Evolutionary conservation across 1,140 invertebrate species (phyloP).

Genomic region (Drosophila persimilis): DNA sequence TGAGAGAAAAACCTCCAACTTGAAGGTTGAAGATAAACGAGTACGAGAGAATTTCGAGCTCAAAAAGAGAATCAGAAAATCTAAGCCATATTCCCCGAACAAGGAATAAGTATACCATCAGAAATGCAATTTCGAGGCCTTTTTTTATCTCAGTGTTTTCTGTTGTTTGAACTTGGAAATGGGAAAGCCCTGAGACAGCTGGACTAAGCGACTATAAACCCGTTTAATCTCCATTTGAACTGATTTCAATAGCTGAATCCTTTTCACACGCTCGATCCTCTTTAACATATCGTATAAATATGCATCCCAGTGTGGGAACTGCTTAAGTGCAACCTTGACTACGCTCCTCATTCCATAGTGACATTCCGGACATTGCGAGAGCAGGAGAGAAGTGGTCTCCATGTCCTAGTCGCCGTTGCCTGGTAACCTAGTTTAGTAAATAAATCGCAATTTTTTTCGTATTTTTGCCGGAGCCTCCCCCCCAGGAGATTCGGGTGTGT

Average conservation of each 20-base stretch:
- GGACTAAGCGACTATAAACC: not conserved
- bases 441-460: conserved; percentile 65
- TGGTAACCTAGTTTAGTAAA: conserved; percentile 82
- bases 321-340: conserved; percentile 12
- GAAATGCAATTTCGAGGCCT: too few species aligned
- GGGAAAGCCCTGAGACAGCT: not conserved
- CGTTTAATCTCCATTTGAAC: not conserved
- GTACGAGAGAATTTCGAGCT: too few species aligned
- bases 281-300: not conserved
- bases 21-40: too few species aligned
- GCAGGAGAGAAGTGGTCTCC: not conserved
- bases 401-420: conserved; percentile 45
- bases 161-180: too few species aligned
- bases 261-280: too few species aligned
- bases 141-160: too few species aligned
- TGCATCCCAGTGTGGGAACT: too few species aligned
- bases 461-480: conserved; percentile 26
- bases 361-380: too few species aligned
- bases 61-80: too few species aligned
- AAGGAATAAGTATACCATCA: too few species aligned
- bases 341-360: conserved; percentile 1
- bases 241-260: not conserved
- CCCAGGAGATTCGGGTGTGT: conserved; percentile 21
- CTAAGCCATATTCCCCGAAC: too few species aligned
- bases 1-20: not conserved